phyloP scores from a whole-genome alignment of 2,113 vertebrate species.

The Muntiacus muntjak region DNA sequence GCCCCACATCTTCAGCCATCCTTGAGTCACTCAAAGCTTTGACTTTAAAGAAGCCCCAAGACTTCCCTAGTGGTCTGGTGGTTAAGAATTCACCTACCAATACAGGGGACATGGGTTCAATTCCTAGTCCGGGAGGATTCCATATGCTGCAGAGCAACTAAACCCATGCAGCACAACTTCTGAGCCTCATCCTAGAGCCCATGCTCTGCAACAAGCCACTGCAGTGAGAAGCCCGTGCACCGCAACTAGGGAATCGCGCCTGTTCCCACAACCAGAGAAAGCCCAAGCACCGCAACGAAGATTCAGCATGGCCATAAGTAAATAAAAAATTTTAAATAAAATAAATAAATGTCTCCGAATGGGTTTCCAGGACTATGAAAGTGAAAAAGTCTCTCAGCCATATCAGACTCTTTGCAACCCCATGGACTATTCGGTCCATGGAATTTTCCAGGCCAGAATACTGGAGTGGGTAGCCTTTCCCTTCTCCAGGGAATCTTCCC shows the following conservation, averaged over 20 bases:
- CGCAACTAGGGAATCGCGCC: rapidly evolving
- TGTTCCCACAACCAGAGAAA: background rate
- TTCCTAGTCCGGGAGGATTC: background rate
- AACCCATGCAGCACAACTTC: background rate
- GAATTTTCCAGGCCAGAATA: background rate
- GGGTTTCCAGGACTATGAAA: background rate
- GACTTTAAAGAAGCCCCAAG: background rate
- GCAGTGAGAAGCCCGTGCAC: background rate
- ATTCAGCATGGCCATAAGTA: background rate
- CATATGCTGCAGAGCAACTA: background rate
- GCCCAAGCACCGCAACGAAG: rapidly evolving
- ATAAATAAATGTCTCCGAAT: background rate
- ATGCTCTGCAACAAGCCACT: background rate
- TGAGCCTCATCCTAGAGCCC: background rate
- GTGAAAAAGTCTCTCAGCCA: background rate
- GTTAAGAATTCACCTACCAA: background rate
- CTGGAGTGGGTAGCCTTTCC: background rate
- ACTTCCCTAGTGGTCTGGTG: background rate
- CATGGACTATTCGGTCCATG: background rate
- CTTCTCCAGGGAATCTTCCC: background rate
- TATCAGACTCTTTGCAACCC: background rate
- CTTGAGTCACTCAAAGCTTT: background rate
- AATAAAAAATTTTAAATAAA: background rate
- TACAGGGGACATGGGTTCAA: background rate
- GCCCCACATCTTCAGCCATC: background rate